Evolutionary conservation across 2,113 vertebrate species (phyloP).

Genomic region (Leptobrachium leishanense): DNA sequence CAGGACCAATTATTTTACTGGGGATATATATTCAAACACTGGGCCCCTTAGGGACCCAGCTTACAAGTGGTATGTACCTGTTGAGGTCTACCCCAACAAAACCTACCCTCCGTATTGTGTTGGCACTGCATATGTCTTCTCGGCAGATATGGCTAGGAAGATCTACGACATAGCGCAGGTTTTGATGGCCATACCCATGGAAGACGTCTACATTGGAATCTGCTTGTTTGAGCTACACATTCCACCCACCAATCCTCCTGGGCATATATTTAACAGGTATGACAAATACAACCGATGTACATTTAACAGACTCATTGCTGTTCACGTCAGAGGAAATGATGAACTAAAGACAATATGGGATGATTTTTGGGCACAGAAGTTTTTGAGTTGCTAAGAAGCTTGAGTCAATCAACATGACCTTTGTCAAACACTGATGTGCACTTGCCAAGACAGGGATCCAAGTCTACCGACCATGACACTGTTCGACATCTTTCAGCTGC

Average conservation of each 20-base stretch:
- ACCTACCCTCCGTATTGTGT: constrained; percentile 51
- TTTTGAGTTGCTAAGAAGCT: not conserved
- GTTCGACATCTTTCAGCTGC: no score
- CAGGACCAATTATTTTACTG: constrained; percentile 46
- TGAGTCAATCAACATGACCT: no score
- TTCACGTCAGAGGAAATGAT: constrained; percentile 44
- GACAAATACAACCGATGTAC: constrained; percentile 65
- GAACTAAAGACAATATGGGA: not conserved
- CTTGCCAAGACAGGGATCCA: constrained; percentile 52
- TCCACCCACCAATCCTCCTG: not conserved
- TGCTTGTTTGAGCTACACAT: constrained; percentile 66
- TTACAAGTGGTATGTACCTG: constrained; percentile 47
- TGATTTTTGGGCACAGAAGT: not conserved
- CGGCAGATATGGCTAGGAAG: constrained; percentile 48
- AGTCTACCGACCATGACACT: not conserved
- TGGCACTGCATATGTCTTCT: constrained; percentile 47
- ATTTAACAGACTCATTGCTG: constrained; percentile 56
- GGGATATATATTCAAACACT: not conserved
- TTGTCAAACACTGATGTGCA: no score
- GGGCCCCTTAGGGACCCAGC: not conserved
- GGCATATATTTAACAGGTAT: constrained; percentile 54
- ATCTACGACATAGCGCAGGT: constrained; percentile 57
- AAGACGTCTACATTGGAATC: constrained; percentile 77
- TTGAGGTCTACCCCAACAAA: constrained; percentile 30
- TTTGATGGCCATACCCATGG: constrained; percentile 65